phyloP scores from a whole-genome alignment of 2,888 invertebrate species.

The Conchocele bisecta region DNA sequence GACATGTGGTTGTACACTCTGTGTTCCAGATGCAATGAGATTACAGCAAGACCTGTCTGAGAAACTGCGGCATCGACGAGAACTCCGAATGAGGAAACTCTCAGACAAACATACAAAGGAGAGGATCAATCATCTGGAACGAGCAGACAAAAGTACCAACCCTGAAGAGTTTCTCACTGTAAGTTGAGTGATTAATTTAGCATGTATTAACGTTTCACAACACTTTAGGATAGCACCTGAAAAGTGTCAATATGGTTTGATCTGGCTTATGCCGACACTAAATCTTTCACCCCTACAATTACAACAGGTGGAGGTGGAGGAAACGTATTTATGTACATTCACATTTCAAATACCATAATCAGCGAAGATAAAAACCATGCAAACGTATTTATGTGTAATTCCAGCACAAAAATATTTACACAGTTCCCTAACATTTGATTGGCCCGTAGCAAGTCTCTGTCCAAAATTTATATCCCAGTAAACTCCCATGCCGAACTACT shows the following conservation, averaged over 20 bases:
- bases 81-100: conserved; percentile 63
- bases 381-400: no score
- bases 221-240: neutral
- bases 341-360: no score
- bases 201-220: neutral
- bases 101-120: conserved; percentile 73
- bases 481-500: no score
- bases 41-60: conserved; percentile 72
- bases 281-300: no score
- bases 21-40: conserved; percentile 61
- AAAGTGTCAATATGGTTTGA: neutral
- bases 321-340: no score
- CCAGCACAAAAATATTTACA: no score
- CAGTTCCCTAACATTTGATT: no score
- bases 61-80: conserved; percentile 65
- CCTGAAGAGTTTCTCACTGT: conserved; percentile 72
- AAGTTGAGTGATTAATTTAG: conserved; percentile 28
- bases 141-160: conserved; percentile 63
- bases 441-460: no score
- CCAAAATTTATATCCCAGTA: no score
- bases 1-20: neutral
- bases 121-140: conserved; percentile 62
- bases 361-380: no score
- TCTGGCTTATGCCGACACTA: no score
- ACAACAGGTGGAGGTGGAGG: no score